These are phyloP conservation scores for Forbesichthys agassizii DNA, from an alignment of 2,113 vertebrate species.

Conservation along the genomic window DNA sequence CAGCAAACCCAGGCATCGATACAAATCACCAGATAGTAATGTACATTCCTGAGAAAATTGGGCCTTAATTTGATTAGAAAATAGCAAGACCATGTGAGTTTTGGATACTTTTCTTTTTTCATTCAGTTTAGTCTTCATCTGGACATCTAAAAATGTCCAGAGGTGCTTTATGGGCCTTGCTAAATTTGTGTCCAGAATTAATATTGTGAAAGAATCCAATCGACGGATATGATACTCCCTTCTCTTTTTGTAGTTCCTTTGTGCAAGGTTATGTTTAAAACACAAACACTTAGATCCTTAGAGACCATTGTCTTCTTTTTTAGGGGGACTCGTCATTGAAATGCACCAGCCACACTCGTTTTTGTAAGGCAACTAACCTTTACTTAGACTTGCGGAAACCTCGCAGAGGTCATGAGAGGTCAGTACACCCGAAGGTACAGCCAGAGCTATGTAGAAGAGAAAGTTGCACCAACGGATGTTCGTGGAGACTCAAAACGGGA, in stretches of 20 bases:
- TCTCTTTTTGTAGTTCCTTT: not conserved
- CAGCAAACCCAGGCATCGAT: conserved; percentile 19
- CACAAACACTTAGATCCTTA: not conserved
- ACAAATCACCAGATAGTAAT: not conserved
- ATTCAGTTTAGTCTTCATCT: not conserved
- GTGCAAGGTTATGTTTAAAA: too few species aligned
- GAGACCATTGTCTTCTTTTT: conserved; percentile 12
- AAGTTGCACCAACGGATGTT: too few species aligned
- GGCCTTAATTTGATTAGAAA: not conserved
- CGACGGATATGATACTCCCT: too few species aligned
- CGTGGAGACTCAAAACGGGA: too few species aligned
- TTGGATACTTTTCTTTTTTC: not conserved
- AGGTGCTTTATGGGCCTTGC: not conserved
- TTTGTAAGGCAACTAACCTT: conserved; percentile 87
- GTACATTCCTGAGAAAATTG: conserved; percentile 21
- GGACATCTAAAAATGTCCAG: too few species aligned
- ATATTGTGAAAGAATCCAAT: too few species aligned
- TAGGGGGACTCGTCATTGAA: conserved; percentile 88
- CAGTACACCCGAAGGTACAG: conserved; percentile 1
- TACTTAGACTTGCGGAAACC: conserved; percentile 89
- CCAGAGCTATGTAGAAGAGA: too few species aligned
- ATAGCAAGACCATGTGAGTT: too few species aligned
- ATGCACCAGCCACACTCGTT: conserved; percentile 87
- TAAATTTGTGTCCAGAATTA: not conserved
- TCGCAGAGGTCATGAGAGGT: conserved; percentile 90